These are phyloP conservation scores for Oryzias javanicus DNA, from an alignment of 2,113 vertebrate species.

Conservation along the genomic window DNA sequence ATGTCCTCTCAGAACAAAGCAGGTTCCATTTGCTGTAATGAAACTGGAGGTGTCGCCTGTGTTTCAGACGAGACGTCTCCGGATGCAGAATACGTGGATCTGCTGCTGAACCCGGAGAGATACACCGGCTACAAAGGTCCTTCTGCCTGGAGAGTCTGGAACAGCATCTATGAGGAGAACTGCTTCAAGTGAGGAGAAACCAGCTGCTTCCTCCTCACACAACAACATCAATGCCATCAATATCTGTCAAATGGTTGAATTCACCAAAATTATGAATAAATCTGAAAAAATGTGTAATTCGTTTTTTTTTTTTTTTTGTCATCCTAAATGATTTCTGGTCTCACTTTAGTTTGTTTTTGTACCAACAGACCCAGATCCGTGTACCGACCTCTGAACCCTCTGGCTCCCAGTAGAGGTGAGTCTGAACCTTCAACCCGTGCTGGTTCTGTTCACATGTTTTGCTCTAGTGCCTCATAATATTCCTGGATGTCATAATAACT, in stretches of 20 bases:
- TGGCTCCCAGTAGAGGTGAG: constrained; percentile 87
- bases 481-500: background rate
- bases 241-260: no score
- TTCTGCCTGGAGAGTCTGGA: constrained; percentile 96
- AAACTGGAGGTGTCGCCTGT: constrained; percentile 1
- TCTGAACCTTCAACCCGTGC: background rate
- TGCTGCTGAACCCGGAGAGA: constrained; percentile 89
- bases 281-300: no score
- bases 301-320: no score
- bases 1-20: background rate
- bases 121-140: constrained; percentile 94
- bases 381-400: constrained; percentile 93
- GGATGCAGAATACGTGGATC: constrained; percentile 90
- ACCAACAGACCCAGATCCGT: constrained; percentile 88
- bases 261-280: no score
- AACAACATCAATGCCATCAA: no score
- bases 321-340: background rate
- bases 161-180: constrained; percentile 98
- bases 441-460: background rate
- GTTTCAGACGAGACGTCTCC: constrained; percentile 89
- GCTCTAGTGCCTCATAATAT: background rate
- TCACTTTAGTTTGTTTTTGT: constrained; percentile 13
- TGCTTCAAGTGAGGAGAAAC: constrained; percentile 89
- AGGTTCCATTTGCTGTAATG: background rate
- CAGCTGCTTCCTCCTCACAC: background rate